Evolutionary conservation across 2,113 vertebrate species (phyloP).

Genomic region (Oncorhynchus keta): DNA sequence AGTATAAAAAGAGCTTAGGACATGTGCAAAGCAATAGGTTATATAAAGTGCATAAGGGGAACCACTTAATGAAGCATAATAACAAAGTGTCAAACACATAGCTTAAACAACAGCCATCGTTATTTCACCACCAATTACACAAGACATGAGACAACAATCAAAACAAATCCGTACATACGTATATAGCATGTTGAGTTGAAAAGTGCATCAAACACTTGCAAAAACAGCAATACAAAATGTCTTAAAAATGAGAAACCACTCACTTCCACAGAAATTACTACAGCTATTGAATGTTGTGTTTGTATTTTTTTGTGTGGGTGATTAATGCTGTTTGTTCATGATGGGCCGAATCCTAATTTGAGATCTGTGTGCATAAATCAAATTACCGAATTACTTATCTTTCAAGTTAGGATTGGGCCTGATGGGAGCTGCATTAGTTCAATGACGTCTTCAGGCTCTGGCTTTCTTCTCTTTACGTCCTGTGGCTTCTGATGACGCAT

Average conservation of each 20-base stretch:
- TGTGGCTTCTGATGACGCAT: slow-evolving; percentile 74
- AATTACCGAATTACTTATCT: neutral
- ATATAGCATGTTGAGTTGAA: slow-evolving; percentile 9
- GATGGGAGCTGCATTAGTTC: neutral
- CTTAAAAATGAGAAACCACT: slow-evolving; percentile 15
- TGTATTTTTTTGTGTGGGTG: neutral
- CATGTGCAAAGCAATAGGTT: slow-evolving; percentile 38
- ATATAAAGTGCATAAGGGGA: slow-evolving; percentile 28
- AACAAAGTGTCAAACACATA: slow-evolving; percentile 19
- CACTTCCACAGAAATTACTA: slow-evolving; percentile 16
- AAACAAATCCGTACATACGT: slow-evolving; percentile 5
- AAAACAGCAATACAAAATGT: slow-evolving; percentile 27
- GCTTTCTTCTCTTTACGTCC: slow-evolving; percentile 86
- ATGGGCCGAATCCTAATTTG: neutral
- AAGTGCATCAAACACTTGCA: slow-evolving; percentile 39
- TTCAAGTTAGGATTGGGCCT: neutral
- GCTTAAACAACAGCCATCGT: slow-evolving; percentile 12
- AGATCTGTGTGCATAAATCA: neutral
- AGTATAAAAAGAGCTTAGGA: slow-evolving; percentile 22
- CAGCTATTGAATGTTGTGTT: neutral
- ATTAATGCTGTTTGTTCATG: neutral
- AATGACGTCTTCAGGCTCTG: slow-evolving; percentile 71
- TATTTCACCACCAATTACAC: slow-evolving; percentile 9
- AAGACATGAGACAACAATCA: slow-evolving; percentile 8
- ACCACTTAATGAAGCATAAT: slow-evolving; percentile 4